These are phyloP conservation scores for Drosophila elegans DNA, from an alignment of 1,140 invertebrate genomes.

Conservation along the genomic window DNA sequence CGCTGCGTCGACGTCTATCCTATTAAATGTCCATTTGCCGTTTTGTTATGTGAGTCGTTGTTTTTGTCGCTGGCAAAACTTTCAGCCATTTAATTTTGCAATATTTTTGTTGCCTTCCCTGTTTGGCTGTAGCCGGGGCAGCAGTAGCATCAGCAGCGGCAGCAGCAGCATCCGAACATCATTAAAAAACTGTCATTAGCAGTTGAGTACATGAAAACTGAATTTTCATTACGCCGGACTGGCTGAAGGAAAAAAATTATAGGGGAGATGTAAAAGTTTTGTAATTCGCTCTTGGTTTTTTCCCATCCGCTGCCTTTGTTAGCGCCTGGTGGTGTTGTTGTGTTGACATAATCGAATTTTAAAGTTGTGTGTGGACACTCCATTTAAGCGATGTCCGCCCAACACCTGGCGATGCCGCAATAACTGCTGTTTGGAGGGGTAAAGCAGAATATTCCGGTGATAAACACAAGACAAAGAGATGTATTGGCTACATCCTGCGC, in stretches of 20 bases:
- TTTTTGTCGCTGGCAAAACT: conserved; percentile 54
- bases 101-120: conserved; percentile 39
- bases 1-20: conserved; percentile 68
- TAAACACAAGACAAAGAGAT: conserved; percentile 7
- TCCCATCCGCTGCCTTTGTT: conserved; percentile 28
- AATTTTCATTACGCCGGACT: conserved; percentile 73
- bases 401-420: conserved; percentile 44
- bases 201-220: conserved; percentile 81
- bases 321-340: conserved; percentile 41
- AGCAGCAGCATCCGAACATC: conserved; percentile 61
- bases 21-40: conserved; percentile 81
- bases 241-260: conserved; percentile 34
- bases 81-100: conserved; percentile 77
- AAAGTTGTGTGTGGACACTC: conserved; percentile 50
- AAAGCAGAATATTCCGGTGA: background rate
- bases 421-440: background rate
- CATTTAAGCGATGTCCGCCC: conserved; percentile 53
- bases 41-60: conserved; percentile 77
- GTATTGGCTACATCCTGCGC: conserved; percentile 6
- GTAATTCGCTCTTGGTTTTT: conserved; percentile 52
- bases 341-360: conserved; percentile 73
- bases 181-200: conserved; percentile 84
- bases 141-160: background rate
- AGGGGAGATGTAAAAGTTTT: conserved; percentile 63
- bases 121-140: conserved; percentile 25